These are phyloP conservation scores for Cepaea nemoralis DNA, from an alignment of 1,140 invertebrate species.

Conservation along the genomic window DNA sequence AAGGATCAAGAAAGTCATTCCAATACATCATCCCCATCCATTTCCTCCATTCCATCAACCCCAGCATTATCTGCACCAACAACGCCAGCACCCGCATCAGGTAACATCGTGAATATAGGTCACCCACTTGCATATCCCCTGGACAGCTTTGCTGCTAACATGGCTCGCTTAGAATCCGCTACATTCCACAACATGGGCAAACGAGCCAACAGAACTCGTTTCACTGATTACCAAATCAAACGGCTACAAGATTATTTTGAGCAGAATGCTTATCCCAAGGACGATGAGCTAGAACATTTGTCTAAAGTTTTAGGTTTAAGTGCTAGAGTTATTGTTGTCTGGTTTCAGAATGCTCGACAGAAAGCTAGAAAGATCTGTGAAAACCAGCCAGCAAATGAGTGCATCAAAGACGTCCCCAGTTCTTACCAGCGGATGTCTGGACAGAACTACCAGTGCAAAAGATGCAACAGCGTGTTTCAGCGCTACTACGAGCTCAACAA, in stretches of 20 bases:
- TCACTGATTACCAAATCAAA: conserved; percentile 98
- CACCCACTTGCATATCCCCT: conserved; percentile 35
- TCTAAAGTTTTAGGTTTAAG: conserved; percentile 93
- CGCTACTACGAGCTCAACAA: conserved; percentile 98
- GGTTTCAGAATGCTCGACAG: conserved; percentile 98
- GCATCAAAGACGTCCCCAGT: conserved; percentile 81
- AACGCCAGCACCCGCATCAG: conserved; percentile 64
- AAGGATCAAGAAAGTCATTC: conserved; percentile 46
- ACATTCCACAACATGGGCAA: conserved; percentile 77
- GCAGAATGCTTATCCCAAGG: conserved; percentile 99
- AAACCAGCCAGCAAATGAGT: conserved; percentile 78
- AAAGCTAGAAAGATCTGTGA: conserved; percentile 92
- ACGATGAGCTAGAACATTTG: conserved; percentile 98
- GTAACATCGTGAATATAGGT: conserved; percentile 41
- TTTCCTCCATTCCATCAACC: conserved; percentile 51
- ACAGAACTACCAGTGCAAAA: conserved; percentile 98
- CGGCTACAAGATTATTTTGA: conserved; percentile 99
- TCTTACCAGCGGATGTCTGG: conserved; percentile 93
- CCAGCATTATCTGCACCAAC: conserved; percentile 48
- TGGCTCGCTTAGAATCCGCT: conserved; percentile 38
- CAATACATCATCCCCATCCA: conserved; percentile 48
- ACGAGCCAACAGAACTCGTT: conserved; percentile 96
- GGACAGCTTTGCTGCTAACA: conserved; percentile 31
- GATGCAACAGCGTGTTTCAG: conserved; percentile 97
- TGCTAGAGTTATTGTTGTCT: conserved; percentile 93